Percentiles rank a stretch among this genome's conserved stretches.
Conservation (phyloP, 1,140 invertebrate species). For the Tribolium castaneum region DNA sequence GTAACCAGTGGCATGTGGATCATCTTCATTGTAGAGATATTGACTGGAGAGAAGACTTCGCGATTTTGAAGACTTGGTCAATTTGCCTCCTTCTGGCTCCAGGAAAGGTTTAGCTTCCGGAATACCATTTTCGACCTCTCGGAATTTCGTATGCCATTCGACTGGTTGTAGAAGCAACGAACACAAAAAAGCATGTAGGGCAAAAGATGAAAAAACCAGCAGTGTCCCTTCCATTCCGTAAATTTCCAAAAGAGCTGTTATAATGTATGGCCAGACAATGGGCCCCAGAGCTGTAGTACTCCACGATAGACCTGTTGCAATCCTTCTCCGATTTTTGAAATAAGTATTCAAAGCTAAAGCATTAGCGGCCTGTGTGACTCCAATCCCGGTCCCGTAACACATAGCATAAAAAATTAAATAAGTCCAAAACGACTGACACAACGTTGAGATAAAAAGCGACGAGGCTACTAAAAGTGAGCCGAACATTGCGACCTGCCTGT, state of each 20-base stretch:
- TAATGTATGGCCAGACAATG: slow-evolving; percentile 65
- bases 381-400: slow-evolving; percentile 65
- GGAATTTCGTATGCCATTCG: slow-evolving; percentile 68
- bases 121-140: slow-evolving; percentile 36
- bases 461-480: slow-evolving; percentile 66
- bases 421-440: slow-evolving; percentile 69
- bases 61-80: slow-evolving; percentile 41
- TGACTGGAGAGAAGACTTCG: slow-evolving; percentile 70
- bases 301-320: slow-evolving; percentile 65
- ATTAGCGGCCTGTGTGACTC: slow-evolving; percentile 71
- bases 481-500: slow-evolving; percentile 71
- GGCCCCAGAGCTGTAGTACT: slow-evolving; percentile 65
- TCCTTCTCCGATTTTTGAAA: slow-evolving; percentile 64
- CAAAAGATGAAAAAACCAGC: slow-evolving; percentile 63
- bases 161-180: slow-evolving; percentile 66
- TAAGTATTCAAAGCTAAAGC: slow-evolving; percentile 65
- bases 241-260: slow-evolving; percentile 57
- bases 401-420: slow-evolving; percentile 67
- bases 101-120: slow-evolving; percentile 36
- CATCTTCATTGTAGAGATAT: slow-evolving; percentile 75
- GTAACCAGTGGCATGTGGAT: slow-evolving; percentile 69
- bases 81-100: slow-evolving; percentile 57
- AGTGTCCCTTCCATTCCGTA: slow-evolving; percentile 64
- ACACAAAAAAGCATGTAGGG: slow-evolving; percentile 63
- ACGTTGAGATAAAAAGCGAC: slow-evolving; percentile 68